Conservation (phyloP, 2,888 invertebrate genomes). For the Zaprionus bogoriensis region DNA sequence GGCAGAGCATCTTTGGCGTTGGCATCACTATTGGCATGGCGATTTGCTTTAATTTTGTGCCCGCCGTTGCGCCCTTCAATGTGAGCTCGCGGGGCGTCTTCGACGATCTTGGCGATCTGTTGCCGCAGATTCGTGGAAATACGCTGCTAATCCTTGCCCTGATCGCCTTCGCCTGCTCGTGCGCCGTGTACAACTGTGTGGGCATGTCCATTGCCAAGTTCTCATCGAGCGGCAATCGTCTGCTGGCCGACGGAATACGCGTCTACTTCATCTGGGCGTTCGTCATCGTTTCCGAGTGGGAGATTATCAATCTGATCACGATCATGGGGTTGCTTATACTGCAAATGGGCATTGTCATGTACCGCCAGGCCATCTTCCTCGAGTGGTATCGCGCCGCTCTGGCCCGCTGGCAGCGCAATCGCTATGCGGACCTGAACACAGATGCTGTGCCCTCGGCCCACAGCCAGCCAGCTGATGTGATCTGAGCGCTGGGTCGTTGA, state of each 20-base stretch:
- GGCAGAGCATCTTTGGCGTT: constrained; percentile 94
- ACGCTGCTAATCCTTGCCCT: constrained; percentile 86
- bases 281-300: constrained; percentile 90
- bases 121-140: constrained; percentile 89
- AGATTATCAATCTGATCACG: constrained; percentile 90
- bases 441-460: constrained; percentile 52
- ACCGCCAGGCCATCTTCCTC: constrained; percentile 86
- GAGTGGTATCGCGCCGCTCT: constrained; percentile 70
- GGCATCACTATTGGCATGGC: constrained; percentile 86
- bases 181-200: constrained; percentile 96
- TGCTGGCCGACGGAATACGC: constrained; percentile 94
- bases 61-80: constrained; percentile 89
- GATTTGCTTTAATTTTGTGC: constrained; percentile 91
- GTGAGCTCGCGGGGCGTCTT: constrained; percentile 89
- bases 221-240: constrained; percentile 94
- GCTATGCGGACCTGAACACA: constrained; percentile 67
- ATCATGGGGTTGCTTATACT: constrained; percentile 89
- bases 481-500: constrained; percentile 40
- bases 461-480: constrained; percentile 78
- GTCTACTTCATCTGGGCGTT: constrained; percentile 95
- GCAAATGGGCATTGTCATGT: constrained; percentile 91
- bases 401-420: constrained; percentile 65
- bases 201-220: constrained; percentile 96
- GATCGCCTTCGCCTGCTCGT: constrained; percentile 89
- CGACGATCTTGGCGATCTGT: constrained; percentile 93